These are phyloP conservation scores for Latheticus oryzae DNA, from an alignment of 2,888 invertebrate species.

Conservation along the genomic window DNA sequence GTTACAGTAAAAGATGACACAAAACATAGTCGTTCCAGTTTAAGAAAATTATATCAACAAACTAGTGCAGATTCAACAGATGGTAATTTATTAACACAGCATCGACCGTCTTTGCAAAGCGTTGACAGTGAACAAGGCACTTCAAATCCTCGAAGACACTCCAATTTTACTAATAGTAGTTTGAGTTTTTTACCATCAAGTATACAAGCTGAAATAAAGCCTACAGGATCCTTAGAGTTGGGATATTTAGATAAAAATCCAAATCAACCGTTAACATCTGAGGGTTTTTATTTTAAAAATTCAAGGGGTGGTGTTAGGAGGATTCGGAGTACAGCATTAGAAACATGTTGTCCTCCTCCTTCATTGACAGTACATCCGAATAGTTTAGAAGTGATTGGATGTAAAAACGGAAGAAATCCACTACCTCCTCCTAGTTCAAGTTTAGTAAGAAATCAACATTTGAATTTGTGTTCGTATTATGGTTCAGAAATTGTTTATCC, in stretches of 20 bases:
- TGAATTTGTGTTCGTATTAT: conserved; percentile 72
- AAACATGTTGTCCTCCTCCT: conserved; percentile 77
- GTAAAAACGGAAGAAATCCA: conserved; percentile 72
- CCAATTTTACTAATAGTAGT: conserved; percentile 73
- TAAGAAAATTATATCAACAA: conserved; percentile 69
- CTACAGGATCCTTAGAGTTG: conserved; percentile 70
- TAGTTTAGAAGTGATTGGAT: conserved; percentile 81
- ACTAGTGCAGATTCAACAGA: conserved; percentile 67
- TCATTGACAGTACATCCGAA: conserved; percentile 85
- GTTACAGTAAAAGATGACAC: conserved; percentile 66
- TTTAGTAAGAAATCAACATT: conserved; percentile 76
- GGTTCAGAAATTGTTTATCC: conserved; percentile 85
- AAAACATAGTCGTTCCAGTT: conserved; percentile 64
- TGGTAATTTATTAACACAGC: conserved; percentile 66
- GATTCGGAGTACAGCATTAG: conserved; percentile 78
- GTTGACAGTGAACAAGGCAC: conserved; percentile 62
- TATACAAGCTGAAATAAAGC: conserved; percentile 64
- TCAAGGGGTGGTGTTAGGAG: conserved; percentile 70
- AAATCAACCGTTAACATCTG: conserved; percentile 60
- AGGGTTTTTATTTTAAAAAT: conserved; percentile 62
- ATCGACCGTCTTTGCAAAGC: conserved; percentile 62
- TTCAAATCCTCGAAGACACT: conserved; percentile 67
- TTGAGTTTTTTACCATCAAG: conserved; percentile 67
- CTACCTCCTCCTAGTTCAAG: conserved; percentile 79
- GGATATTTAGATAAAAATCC: conserved; percentile 66